Evolutionary conservation across 2,113 vertebrate genomes (phyloP), one percentile per base, ranked within the genome.

Genomic region (Meleagris gallopavo): DNA sequence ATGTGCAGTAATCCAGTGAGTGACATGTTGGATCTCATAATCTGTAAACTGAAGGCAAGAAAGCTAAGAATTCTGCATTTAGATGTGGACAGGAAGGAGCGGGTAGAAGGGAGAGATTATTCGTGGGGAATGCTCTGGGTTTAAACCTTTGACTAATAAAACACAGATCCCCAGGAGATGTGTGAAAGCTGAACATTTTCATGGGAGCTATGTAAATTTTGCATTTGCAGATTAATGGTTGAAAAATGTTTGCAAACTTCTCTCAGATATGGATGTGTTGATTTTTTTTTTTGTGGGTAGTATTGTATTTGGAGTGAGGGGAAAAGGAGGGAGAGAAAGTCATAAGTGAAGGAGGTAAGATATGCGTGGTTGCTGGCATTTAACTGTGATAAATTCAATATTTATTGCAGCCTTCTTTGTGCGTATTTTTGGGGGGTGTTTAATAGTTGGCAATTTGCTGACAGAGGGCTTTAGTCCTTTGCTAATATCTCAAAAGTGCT

Each of bases 1-100:
- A 60, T 61, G 92, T 67, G 75, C 89, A 50, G 70, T 96, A 96
- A 98, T 97, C 95, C 89, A 90, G 52, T 91, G 90, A 94, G 80
- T 86, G 93, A 94, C 92, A 84, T 66, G 93, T 90, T 17, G 84
- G 89, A 97, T 96, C 84, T 1, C 72, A 67, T 97, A 96, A 97
- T 97, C 91, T 95, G 54, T 78, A 95, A 96, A 92, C 86, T 87
- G 84, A 84, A 96, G 96, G 40, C 84, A 70, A 73, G 76, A 69
- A 93, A 88, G 72, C 69, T 73, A 52, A 48, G 96, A 81, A 81
- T 71, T 95, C 67, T 82, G 55, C 71, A 50, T 96, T 97, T 94
- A 61, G 36, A 80, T 94, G 86, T 70, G 81, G 74, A 69, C 66
- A 61, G 85, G 75, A 73, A 66, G 70, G 38, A 81, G 94, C 81